Evolutionary conservation across 2,797 vertebrate species (phyloP), one percentile per base, ranked within the genome.

Genomic region (Mastacembelus armatus): DNA sequence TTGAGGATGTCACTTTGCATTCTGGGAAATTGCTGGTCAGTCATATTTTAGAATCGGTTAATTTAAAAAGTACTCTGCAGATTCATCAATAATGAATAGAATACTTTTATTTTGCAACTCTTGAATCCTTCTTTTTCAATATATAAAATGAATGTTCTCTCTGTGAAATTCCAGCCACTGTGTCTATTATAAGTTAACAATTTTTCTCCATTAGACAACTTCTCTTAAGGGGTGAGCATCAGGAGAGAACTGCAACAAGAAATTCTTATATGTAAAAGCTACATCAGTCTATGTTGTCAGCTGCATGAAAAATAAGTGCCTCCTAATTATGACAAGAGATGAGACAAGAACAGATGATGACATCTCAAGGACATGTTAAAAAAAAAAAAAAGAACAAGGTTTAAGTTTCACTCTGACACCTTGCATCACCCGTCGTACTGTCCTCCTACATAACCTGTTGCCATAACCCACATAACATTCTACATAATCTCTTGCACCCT

Each of bases 261-360:
- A 49, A 56, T 48, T 42, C 55, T 62, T 66, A 29, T 16, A 51
- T 38, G 61, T 44, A 19, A 48, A 63, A 54, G 48, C 40, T 7
- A 29, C 32, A 67, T 60, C 14, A 61, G 32, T 80, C 26, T 62
- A 42, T 59, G 74, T 65, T 75, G 68, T 77, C 83, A 84, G 72
- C 69, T 66, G 66, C 78, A 57, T 51, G 71, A 60, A 71, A 78
- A 85, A 85, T 78, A 74, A 71, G 77, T 74, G 56, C 52, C 39
- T 77, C 48, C 48, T 76, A 60, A 83, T 84, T 78, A 68, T 57
- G 35, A 78, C 67, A 80, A 58, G 52, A 64, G n/a, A n/a, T n/a
- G n/a, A n/a, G n/a, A 52, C 43, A 45, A 78, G 79, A 82, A 84
- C 67, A 82, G 83, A 88, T 88, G 87, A 87, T 83, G 86, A 89